Evolutionary conservation across 2,888 invertebrate species (phyloP), one percentile per base, ranked within the genome.

Genomic region (Alsophila aescularia): DNA sequence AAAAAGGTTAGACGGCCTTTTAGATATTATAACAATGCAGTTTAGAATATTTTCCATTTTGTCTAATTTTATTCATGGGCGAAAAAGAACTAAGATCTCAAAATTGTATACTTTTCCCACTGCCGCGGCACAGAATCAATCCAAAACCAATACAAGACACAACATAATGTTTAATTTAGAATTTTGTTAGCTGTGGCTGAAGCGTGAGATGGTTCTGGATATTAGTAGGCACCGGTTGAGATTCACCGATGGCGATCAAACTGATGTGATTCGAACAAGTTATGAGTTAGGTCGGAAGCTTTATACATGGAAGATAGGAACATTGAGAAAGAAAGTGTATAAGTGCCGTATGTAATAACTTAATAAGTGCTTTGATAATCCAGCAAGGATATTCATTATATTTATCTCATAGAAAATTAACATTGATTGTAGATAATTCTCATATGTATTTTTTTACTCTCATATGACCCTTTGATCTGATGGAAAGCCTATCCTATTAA

Each of bases 141-240:
- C 84, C 85, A 86, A 83, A 89, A 91, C 92, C 92, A 90, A 92
- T 91, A 91, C 92, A 92, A 92, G 91, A 92, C 91, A 91, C 91
- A 92, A 90, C 92, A 90, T 85, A 69, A 74, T 80, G 74, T 69
- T 73, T 76, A 87, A 90, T 90, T 92, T 92, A 71, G 90, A 90
- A 90, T 90, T 90, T 90, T 83, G 90, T 90, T 90, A 90, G 89
- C 84, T 83, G 87, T 90, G 89, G 87, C 83, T 78, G 68, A 66
- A 66, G 66, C 66, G 63, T 66, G 90, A 87, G 70, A 87, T 89
- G 89, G 81, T 81, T 81, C 77, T 79, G 80, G 81, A 81, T 67
- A 75, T 73, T 86, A 87, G 88, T 87, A 85, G 85, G 81, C 60
- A 63, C 72, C 72, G 78, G 71, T 72, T 69, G 48, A 72, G 59